Evolutionary conservation across 92 coral and sea anemone species (phyloP).

Genomic region (Diadumene lineata): DNA sequence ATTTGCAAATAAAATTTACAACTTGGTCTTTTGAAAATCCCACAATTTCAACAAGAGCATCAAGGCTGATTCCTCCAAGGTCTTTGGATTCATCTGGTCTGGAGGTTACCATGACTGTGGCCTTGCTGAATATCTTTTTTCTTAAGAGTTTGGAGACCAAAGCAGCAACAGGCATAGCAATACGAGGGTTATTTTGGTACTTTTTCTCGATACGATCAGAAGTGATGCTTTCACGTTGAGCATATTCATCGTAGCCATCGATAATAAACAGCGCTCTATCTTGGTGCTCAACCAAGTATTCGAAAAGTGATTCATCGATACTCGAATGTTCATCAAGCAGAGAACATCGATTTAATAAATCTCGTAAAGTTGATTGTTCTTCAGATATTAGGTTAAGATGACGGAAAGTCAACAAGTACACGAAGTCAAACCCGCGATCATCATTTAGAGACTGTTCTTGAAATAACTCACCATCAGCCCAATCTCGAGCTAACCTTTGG

Average conservation of each 20-base stretch:
- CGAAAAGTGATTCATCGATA: conserved; percentile 32
- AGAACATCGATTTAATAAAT: conserved; percentile 13
- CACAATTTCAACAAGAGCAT: conserved; percentile 22
- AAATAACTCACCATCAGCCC: conserved; percentile 10
- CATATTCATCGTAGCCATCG: conserved; percentile 56
- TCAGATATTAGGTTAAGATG: conserved; percentile 7
- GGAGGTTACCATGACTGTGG: conserved; percentile 37
- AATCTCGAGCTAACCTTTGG: conserved; percentile 2
- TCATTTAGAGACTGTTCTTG: neutral
- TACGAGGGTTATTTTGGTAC: conserved; percentile 7
- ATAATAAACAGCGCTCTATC: conserved; percentile 35
- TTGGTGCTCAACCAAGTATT: conserved; percentile 21
- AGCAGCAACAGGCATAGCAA: conserved; percentile 37
- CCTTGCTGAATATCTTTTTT: conserved; percentile 17
- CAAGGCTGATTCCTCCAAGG: conserved; percentile 14
- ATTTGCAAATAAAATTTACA: conserved; percentile 8
- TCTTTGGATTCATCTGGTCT: conserved; percentile 51
- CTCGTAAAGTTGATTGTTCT: neutral
- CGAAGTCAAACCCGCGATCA: conserved; percentile 19
- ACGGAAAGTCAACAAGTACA: conserved; percentile 31
- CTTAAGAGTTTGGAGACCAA: conserved; percentile 36
- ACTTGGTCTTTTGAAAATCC: conserved; percentile 46
- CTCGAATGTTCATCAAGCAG: conserved; percentile 8
- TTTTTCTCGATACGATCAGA: conserved; percentile 4
- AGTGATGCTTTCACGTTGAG: conserved; percentile 6